A percentile compares a stretch with the other conserved stretches of the same genome.
phyloP scores from a whole-genome alignment of 2,888 invertebrate species.

The Arrhopalites spinosus region DNA sequence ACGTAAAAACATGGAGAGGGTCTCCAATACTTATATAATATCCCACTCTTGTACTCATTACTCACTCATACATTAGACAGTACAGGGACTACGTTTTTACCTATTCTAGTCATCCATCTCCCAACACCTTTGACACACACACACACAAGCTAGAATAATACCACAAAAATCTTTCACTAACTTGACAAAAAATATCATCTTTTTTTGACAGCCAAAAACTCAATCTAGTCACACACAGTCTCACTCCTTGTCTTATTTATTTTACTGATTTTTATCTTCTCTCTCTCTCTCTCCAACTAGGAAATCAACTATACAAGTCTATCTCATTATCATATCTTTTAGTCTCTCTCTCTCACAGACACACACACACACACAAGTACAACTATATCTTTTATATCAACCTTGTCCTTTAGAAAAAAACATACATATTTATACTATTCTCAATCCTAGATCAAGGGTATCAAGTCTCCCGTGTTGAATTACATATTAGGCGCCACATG shows the following conservation, averaged over 20 bases:
- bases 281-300: not conserved
- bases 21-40: not conserved
- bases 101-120: constrained; percentile 21
- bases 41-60: constrained; percentile 17
- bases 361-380: not conserved
- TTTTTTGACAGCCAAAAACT: not conserved
- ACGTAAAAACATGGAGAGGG: not conserved
- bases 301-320: not conserved
- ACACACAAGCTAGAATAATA: too few relatives aligned
- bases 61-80: constrained; percentile 19
- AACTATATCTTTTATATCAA: not conserved
- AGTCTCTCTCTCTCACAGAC: not conserved
- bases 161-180: constrained; percentile 1
- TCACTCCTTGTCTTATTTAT: constrained; percentile 8
- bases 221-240: not conserved
- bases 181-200: too few relatives aligned
- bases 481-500: too few relatives aligned
- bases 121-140: constrained; percentile 5
- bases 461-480: not conserved
- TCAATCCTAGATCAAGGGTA: not conserved
- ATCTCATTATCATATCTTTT: constrained; percentile 25
- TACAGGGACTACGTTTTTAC: constrained; percentile 17
- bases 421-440: not conserved
- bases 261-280: constrained; percentile 24
- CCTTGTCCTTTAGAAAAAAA: too few relatives aligned